Percentiles rank a stretch among this genome's conserved stretches.
These are phyloP conservation scores for Misgurnus mizolepis DNA, from an alignment of 2,113 vertebrate species.

Conservation along the genomic window DNA sequence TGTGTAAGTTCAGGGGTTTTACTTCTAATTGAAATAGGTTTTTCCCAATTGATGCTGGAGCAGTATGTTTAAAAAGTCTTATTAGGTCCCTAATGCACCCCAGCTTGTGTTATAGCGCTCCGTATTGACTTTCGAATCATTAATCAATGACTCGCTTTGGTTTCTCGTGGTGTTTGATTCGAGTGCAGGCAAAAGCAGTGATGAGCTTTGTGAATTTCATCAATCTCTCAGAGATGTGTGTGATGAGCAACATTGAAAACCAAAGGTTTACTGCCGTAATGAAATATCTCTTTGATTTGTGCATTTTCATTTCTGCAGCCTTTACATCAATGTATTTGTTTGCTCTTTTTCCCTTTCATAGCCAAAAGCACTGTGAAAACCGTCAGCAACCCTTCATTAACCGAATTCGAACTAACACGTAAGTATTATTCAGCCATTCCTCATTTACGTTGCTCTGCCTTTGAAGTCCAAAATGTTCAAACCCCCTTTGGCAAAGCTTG, in stretches of 20 bases:
- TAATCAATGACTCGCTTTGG: slow-evolving; percentile 42
- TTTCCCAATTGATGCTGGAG: slow-evolving; percentile 11
- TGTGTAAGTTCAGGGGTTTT: slow-evolving; percentile 5
- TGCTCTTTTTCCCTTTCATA: slow-evolving; percentile 73
- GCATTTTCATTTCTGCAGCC: slow-evolving; percentile 46
- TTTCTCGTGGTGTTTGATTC: slow-evolving; percentile 35
- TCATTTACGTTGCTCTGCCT: slow-evolving; percentile 48
- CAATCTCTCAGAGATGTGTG: slow-evolving; percentile 44
- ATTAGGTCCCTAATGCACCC: slow-evolving; percentile 28
- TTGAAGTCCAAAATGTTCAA: slow-evolving; percentile 55
- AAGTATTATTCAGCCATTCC: slow-evolving; percentile 71
- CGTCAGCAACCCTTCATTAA: slow-evolving; percentile 88
- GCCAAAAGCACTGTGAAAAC: slow-evolving; percentile 95
- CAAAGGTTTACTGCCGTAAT: slow-evolving; percentile 49
- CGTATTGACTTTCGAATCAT: slow-evolving; percentile 49
- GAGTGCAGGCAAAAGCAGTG: not conserved
- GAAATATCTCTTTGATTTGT: slow-evolving; percentile 57
- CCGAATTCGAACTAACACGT: slow-evolving; percentile 93
- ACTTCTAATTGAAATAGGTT: slow-evolving; percentile 31
- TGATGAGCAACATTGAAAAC: slow-evolving; percentile 39
- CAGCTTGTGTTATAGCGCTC: slow-evolving; percentile 24
- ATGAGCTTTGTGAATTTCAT: slow-evolving; percentile 50
- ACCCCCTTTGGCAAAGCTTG: slow-evolving; percentile 45
- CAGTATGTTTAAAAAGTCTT: slow-evolving; percentile 25
- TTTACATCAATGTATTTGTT: slow-evolving; percentile 52